A percentile compares a stretch with the other conserved stretches of the same genome.
phyloP scores from a whole-genome alignment of 2,888 invertebrate species.

The Anagyrus pseudococci region DNA sequence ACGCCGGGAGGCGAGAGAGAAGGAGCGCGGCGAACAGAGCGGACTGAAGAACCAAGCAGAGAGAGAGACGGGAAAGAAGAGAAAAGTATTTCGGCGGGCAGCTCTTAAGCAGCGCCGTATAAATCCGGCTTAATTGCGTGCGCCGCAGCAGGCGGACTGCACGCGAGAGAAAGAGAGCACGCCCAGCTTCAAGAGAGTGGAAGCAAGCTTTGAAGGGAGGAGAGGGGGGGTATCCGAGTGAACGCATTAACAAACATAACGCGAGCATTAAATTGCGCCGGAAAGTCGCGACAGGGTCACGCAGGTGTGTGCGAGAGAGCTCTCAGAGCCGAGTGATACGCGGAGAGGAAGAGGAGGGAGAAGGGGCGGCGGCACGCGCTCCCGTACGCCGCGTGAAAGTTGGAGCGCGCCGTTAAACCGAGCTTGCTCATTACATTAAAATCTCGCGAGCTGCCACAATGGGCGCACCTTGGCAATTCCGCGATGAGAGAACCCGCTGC shows the following conservation, averaged over 20 bases:
- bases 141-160: slow-evolving; percentile 11
- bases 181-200: not conserved
- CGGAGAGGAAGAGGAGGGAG: slow-evolving; percentile 30
- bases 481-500: too few relatives aligned
- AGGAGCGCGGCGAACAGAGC: not conserved
- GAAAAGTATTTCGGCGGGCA: slow-evolving; percentile 26
- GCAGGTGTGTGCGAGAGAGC: slow-evolving; percentile 44
- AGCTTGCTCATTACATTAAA: too few relatives aligned
- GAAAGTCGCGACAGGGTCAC: slow-evolving; percentile 41
- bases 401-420: too few relatives aligned
- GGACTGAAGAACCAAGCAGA: too few relatives aligned
- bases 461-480: too few relatives aligned
- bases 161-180: not conserved
- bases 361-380: slow-evolving; percentile 17
- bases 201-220: slow-evolving; percentile 9
- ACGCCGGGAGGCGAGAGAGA: not conserved
- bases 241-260: slow-evolving; percentile 39
- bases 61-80: not conserved
- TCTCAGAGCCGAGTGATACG: slow-evolving; percentile 22
- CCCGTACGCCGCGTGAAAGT: slow-evolving; percentile 44
- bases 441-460: too few relatives aligned
- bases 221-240: not conserved
- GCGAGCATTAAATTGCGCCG: slow-evolving; percentile 38
- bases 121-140: slow-evolving; percentile 34
- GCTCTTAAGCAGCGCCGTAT: slow-evolving; percentile 16